Evolutionary conservation across 2,797 vertebrate species (phyloP).

Genomic region (Nyctalus aviator): DNA sequence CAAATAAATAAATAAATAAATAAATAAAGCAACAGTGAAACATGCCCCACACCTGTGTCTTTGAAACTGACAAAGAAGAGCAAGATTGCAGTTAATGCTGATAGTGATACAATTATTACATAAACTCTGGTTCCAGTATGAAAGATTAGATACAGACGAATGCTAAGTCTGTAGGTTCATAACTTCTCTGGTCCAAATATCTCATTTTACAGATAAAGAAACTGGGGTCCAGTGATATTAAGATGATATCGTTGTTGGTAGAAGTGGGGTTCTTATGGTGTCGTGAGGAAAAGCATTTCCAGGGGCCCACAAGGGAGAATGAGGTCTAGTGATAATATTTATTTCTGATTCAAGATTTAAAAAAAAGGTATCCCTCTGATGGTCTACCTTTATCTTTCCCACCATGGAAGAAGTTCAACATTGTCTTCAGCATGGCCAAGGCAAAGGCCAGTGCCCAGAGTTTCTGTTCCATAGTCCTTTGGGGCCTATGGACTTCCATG

Average conservation of each 20-base stretch:
- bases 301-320: not conserved
- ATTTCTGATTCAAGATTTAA: not conserved
- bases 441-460: not conserved
- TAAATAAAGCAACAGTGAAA: not conserved
- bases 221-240: not conserved
- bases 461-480: not conserved
- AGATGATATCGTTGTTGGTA: not conserved
- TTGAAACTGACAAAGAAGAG: not conserved
- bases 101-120: not conserved
- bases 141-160: not conserved
- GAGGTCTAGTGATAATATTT: not conserved
- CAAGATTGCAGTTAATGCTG: not conserved
- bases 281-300: not conserved
- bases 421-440: not conserved
- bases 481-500: not conserved
- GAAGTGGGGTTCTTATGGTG: not conserved
- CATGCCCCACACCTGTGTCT: not conserved
- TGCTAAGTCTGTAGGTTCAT: not conserved
- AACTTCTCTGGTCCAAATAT: not conserved
- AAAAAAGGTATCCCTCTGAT: not conserved
- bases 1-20: no score
- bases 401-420: not conserved
- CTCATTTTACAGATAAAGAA: slow-evolving; percentile 36
- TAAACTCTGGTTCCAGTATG: not conserved
- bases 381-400: not conserved